Evolutionary conservation across 2,797 vertebrate genomes (phyloP), one percentile per base, ranked within the genome.

Genomic region (Gymnoscopelus microlampas): DNA sequence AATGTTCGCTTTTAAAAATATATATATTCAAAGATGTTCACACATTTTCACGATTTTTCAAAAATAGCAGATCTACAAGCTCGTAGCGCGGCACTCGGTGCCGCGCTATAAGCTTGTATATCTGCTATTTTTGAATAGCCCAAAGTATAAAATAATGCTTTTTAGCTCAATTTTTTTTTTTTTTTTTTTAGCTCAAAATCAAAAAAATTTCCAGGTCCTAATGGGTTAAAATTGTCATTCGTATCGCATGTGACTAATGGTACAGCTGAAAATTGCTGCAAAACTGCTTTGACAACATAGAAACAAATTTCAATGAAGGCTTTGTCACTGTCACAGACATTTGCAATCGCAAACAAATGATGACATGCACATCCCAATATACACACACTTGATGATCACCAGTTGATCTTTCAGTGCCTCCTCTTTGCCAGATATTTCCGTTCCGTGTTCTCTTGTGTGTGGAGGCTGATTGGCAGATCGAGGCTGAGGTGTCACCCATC

Each of bases 391-490:
- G 63, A 78, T 78, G 63, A 78, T 84, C 85, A 66, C 68, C 73
- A 78, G 63, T 72, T 64, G 84, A 73, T 67, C 61, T 54, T 80
- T 60, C 61, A 44, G 10, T 50, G 51, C 61, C 47, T 53, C 63
- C 55, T 74, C 74, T 67, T 63, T 63, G 5, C 53, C 62, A 23
- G 14, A 35, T 71, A 70, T 74, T 79, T 71, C 71, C 47, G 14
- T 58, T 63, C 58, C n/a, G 11, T 74, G 63, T 83, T 83, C 76
- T 72, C 69, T 81, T 78, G 76, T 63, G 76, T 63, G 73, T 74
- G 61, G 44, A 53, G 48, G 59, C 53, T 92, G 91, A 92, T 85
- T 92, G 93, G 84, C 92, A 92, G 90, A 91, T 91, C 70, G 72
- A 85, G 91, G 91, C 87, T 85, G 82, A 87, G 85, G 85, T 87